These are phyloP conservation scores for Cyclura pinguis DNA, from an alignment of 2,797 vertebrate genomes.

Conservation along the genomic window DNA sequence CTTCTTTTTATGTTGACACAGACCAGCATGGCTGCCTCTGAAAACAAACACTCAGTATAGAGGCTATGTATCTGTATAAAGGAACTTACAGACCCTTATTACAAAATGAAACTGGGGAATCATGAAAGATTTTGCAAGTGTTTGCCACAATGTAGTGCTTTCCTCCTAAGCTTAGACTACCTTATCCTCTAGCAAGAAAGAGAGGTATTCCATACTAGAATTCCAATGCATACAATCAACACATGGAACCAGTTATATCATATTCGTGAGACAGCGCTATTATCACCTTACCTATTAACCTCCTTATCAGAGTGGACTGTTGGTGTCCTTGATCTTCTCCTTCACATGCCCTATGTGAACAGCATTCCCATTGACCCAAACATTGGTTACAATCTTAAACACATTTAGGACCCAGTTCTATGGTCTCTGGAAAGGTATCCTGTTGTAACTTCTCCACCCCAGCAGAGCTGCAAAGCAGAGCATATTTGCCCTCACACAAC, in stretches of 20 bases:
- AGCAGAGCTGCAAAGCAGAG: neutral
- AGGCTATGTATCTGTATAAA: neutral
- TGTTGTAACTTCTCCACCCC: neutral
- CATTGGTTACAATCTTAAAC: neutral
- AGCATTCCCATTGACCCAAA: neutral
- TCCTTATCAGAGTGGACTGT: neutral
- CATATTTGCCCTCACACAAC: neutral
- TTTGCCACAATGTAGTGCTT: neutral
- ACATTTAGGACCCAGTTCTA: neutral
- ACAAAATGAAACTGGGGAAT: neutral
- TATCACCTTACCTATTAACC: neutral
- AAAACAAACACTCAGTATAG: too few relatives aligned
- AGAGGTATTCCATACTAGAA: neutral
- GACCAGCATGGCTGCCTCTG: too few relatives aligned
- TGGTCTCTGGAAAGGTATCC: neutral
- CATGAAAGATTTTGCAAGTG: neutral
- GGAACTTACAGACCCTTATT: neutral
- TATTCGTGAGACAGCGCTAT: neutral
- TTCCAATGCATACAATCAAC: neutral
- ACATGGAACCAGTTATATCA: neutral
- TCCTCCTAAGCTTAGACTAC: neutral
- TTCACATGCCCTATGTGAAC: neutral
- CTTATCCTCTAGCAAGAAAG: neutral
- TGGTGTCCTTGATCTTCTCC: neutral
- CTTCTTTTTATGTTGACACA: too few relatives aligned